A percentile compares a stretch with the other conserved stretches of the same genome.
phyloP scores from a whole-genome alignment of 2,797 vertebrate species.

The Danio jaintianensis region DNA sequence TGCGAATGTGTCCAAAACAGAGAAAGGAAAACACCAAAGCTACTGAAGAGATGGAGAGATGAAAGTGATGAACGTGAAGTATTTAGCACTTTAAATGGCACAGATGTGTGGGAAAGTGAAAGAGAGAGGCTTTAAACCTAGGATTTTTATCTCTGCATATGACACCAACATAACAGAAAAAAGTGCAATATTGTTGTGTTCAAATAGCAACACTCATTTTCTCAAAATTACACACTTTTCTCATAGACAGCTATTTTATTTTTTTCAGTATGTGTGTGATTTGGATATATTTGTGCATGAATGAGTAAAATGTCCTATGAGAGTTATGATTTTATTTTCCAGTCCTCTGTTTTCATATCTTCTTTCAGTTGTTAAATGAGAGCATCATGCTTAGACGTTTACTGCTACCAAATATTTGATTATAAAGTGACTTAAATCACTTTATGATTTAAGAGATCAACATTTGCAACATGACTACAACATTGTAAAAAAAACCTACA shows the following conservation, averaged over 20 bases:
- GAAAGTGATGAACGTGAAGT: slow-evolving; percentile 64
- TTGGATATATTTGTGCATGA: neutral
- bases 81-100: slow-evolving; percentile 73
- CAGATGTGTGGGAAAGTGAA: slow-evolving; percentile 39
- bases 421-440: too few species aligned
- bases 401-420: neutral
- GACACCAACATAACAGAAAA: neutral
- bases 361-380: neutral
- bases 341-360: neutral
- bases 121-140: neutral
- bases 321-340: neutral
- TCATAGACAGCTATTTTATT: neutral
- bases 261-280: neutral
- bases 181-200: neutral
- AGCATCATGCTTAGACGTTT: neutral
- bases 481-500: too few species aligned
- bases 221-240: neutral
- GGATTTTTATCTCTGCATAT: neutral
- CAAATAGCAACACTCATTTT: neutral
- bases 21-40: slow-evolving; percentile 61
- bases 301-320: neutral
- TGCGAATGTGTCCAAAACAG: slow-evolving; percentile 77
- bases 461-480: neutral
- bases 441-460: neutral
- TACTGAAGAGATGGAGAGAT: slow-evolving; percentile 70